Conservation (phyloP, 2,888 invertebrate species). For the Resseliella maxima region DNA sequence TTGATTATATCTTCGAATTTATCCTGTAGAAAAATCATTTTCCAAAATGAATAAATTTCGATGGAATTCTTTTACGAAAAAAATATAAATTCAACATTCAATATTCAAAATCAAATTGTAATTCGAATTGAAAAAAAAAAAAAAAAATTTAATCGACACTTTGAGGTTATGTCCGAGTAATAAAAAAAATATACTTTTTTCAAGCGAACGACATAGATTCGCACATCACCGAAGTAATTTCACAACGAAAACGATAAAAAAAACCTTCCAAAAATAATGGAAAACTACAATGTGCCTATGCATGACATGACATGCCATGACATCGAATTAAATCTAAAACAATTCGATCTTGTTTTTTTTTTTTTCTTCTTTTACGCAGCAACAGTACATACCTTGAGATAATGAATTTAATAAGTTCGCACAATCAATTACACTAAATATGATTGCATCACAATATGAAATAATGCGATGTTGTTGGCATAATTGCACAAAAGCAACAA, state of each 20-base stretch:
- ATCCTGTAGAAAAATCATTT: conserved; percentile 61
- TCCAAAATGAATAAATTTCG: no score
- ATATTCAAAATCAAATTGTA: no score
- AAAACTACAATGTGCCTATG: no score
- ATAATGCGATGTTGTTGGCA: background rate
- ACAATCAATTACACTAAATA: background rate
- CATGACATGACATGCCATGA: no score
- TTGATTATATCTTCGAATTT: conserved; percentile 67
- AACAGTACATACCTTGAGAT: conserved; percentile 14
- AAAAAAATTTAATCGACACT: no score
- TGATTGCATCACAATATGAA: background rate
- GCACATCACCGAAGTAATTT: background rate
- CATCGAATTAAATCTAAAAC: no score
- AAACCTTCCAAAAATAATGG: no score
- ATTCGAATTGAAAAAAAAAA: no score
- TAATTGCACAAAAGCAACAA: background rate
- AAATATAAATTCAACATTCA: no score
- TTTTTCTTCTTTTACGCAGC: no score
- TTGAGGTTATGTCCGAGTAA: background rate
- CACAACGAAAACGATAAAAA: background rate
- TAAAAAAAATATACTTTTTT: background rate
- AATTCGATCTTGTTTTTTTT: no score
- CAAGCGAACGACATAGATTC: background rate
- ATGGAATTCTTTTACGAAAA: no score
- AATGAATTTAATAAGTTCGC: background rate